Percentiles rank a stretch among this genome's conserved stretches.
Evolutionary conservation across 2,797 vertebrate genomes (phyloP).

Genomic region (Molossus molossus): DNA sequence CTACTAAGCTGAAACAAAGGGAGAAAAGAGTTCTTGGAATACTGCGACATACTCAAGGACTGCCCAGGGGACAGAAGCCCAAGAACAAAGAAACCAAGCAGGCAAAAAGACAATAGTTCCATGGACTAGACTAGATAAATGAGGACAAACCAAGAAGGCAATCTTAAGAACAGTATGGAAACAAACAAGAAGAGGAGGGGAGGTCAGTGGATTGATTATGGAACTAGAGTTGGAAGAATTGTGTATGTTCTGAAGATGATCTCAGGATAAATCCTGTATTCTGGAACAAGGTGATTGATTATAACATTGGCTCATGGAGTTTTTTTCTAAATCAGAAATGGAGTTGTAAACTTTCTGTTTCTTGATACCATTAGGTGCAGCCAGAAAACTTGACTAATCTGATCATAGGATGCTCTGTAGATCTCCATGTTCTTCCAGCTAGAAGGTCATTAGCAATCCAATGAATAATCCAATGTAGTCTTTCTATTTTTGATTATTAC

Average conservation of each 20-base stretch:
- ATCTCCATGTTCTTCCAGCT: not conserved
- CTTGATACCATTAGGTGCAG: not conserved
- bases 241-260: not conserved
- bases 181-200: not conserved
- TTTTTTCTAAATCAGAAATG: constrained; percentile 13
- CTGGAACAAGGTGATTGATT: not conserved
- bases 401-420: not conserved
- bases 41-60: not conserved
- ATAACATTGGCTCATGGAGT: not conserved
- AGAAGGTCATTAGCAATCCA: not conserved
- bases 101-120: not conserved
- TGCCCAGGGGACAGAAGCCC: not conserved
- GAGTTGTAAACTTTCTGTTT: not conserved
- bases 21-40: not conserved
- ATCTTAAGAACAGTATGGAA: not conserved
- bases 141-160: not conserved
- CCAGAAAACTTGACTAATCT: constrained; percentile 3
- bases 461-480: not conserved
- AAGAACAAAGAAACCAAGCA: not conserved
- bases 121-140: not conserved
- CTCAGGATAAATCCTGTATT: not conserved
- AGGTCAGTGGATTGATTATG: not conserved
- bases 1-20: not conserved
- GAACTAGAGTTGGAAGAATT: not conserved
- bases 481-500: not conserved